Percentiles rank a stretch among this genome's conserved stretches.
Evolutionary conservation across 2,113 vertebrate genomes (phyloP).

Genomic region (Dissostichus mawsoni): DNA sequence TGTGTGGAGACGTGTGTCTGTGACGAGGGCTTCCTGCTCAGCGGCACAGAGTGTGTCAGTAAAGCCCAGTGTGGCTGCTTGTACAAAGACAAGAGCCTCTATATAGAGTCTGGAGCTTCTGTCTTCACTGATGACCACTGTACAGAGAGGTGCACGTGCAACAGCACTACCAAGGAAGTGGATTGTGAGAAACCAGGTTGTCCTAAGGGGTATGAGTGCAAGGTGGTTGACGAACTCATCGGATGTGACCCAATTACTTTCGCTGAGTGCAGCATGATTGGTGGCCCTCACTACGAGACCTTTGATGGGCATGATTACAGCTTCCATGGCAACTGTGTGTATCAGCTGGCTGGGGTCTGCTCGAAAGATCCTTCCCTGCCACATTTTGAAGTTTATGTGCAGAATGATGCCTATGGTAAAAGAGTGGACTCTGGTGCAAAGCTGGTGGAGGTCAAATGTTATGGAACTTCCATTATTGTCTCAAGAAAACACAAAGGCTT

Average conservation of each 20-base stretch:
- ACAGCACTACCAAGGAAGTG: conserved; percentile 6
- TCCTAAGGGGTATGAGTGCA: conserved; percentile 38
- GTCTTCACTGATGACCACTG: conserved; percentile 68
- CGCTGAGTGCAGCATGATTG: conserved; percentile 67
- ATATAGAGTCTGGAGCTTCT: conserved; percentile 51
- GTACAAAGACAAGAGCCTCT: conserved; percentile 34
- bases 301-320: conserved; percentile 78
- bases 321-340: conserved; percentile 85
- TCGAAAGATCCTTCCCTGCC: conserved; percentile 14
- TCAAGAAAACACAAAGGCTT: conserved; percentile 28
- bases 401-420: conserved; percentile 67
- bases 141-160: conserved; percentile 59
- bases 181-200: conserved; percentile 61
- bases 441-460: conserved; percentile 76
- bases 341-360: conserved; percentile 79
- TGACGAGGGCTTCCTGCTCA: conserved; percentile 63
- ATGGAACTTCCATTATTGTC: conserved; percentile 62
- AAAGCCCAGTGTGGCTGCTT: conserved; percentile 61
- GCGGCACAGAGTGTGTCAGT: conserved; percentile 53
- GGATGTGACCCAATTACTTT: conserved; percentile 56
- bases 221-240: conserved; percentile 45
- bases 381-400: conserved; percentile 82
- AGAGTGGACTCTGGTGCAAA: conserved; percentile 56
- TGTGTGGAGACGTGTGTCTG: conserved; percentile 70
- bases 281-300: conserved; percentile 78